These are phyloP conservation scores for Mizuhopecten yessoensis DNA, from an alignment of 1,140 invertebrate species.

Conservation along the genomic window DNA sequence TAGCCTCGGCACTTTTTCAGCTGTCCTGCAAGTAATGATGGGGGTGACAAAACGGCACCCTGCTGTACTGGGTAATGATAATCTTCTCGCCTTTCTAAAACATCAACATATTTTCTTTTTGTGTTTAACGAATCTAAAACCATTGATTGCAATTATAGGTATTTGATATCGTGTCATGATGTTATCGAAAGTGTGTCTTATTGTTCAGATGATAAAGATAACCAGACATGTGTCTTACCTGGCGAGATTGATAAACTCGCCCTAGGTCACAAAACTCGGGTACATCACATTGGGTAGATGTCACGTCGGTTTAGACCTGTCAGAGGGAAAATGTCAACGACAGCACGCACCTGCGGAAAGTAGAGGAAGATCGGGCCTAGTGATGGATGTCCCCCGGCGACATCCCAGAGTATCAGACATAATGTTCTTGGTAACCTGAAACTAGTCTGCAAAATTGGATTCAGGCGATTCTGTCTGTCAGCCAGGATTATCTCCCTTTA, in stretches of 20 bases:
- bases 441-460: slow-evolving; percentile 11
- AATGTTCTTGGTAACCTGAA: slow-evolving; percentile 4
- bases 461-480: background rate
- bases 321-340: background rate
- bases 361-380: background rate
- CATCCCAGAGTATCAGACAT: background rate
- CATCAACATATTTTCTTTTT: slow-evolving; percentile 9
- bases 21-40: background rate
- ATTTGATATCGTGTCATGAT: slow-evolving; percentile 18
- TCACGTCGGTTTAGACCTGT: background rate
- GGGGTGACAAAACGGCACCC: background rate
- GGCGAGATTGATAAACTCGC: background rate
- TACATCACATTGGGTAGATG: background rate
- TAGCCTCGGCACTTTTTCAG: background rate
- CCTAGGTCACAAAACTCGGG: background rate
- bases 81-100: background rate
- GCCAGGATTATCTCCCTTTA: background rate
- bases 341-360: background rate
- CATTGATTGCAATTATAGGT: background rate
- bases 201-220: background rate
- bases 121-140: background rate
- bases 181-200: slow-evolving; percentile 11
- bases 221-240: background rate
- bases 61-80: background rate
- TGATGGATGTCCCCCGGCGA: background rate